Conservation (phyloP, 2,113 vertebrate species). For the Poeciliopsis turrubarensis region DNA sequence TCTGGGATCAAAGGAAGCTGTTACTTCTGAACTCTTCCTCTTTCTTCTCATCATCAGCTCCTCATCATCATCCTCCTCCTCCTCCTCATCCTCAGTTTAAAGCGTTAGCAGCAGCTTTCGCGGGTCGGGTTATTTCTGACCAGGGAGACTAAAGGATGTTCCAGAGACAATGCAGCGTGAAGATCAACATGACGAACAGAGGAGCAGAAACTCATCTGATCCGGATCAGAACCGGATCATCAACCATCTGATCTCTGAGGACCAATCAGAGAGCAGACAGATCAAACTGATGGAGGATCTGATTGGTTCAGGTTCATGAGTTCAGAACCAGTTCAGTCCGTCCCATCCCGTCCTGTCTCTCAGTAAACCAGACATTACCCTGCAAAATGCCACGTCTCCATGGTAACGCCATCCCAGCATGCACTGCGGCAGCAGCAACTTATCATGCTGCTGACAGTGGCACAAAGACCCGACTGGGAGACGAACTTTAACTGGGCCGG, state of each 20-base stretch:
- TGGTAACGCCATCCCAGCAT: slow-evolving; percentile 51
- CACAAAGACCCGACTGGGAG: slow-evolving; percentile 46
- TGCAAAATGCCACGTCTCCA: slow-evolving; percentile 44
- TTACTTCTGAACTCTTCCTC: not conserved
- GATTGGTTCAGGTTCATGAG: too few species aligned
- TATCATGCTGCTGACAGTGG: slow-evolving; percentile 23
- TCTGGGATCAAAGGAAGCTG: not conserved
- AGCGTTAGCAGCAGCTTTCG: too few species aligned
- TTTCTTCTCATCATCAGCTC: not conserved
- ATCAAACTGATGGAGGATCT: too few species aligned
- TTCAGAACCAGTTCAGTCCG: not conserved
- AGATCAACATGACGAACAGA: too few species aligned
- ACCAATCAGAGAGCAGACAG: too few species aligned
- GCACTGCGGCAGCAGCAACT: slow-evolving; percentile 39
- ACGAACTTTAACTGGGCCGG: not conserved
- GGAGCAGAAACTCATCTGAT: too few species aligned
- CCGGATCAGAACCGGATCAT: too few species aligned
- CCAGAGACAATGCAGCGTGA: not conserved
- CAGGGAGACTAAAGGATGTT: not conserved
- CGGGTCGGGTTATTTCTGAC: not conserved
- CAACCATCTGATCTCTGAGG: too few species aligned
- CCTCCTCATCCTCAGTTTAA: too few species aligned
- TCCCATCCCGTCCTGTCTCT: not conserved
- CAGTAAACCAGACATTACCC: slow-evolving; percentile 21
- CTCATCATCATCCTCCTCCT: too few species aligned